Conservation (phyloP, 2,113 vertebrate species). For the Aegotheles bennettii region DNA sequence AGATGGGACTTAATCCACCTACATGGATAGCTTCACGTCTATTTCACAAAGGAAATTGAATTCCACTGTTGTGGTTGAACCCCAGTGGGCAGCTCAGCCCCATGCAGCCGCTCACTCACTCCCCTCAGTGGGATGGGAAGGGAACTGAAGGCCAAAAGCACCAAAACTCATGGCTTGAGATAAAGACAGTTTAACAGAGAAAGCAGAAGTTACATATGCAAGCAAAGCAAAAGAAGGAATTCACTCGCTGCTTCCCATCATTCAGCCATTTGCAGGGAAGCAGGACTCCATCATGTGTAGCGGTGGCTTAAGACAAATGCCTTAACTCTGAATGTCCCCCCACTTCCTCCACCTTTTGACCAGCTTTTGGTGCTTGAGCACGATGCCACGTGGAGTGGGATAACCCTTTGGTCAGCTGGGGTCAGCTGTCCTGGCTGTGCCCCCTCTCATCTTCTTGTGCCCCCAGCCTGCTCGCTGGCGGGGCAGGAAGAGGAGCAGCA, state of each 20-base stretch:
- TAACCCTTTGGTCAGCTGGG: neutral
- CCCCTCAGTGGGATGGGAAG: neutral
- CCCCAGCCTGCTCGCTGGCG: neutral
- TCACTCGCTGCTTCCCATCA: neutral
- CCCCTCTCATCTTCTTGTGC: neutral
- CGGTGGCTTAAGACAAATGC: neutral
- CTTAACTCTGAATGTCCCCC: too few species aligned
- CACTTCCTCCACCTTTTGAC: neutral
- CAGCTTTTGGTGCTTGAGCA: neutral
- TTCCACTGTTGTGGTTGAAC: neutral
- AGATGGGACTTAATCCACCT: neutral
- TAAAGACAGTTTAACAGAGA: neutral
- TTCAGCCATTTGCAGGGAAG: neutral
- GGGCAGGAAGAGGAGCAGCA: neutral
- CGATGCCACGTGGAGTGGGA: neutral
- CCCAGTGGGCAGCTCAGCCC: neutral
- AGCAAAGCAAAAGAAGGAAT: neutral
- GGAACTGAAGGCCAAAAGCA: neutral
- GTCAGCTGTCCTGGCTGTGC: too few species aligned
- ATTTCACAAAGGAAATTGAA: neutral
- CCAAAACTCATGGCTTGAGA: too few species aligned
- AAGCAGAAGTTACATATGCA: neutral
- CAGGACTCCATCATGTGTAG: fast-evolving
- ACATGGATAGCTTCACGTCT: neutral
- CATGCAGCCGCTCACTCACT: fast-evolving